Evolutionary conservation across 2,888 invertebrate genomes (phyloP).

Genomic region (Pristionchus exspectatus): DNA sequence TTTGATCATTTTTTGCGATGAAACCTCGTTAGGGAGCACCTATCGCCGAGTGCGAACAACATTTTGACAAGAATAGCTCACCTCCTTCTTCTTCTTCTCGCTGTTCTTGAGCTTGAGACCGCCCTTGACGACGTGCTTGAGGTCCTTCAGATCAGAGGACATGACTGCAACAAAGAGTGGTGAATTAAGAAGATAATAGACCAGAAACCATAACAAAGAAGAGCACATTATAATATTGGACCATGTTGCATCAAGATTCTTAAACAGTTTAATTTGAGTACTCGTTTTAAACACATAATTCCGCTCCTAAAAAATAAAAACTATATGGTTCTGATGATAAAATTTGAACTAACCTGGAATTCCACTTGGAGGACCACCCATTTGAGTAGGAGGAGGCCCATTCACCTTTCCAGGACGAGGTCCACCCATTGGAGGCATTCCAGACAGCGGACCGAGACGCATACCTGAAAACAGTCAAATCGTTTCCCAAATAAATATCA

Average conservation of each 20-base stretch:
- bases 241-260: no score
- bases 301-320: no score
- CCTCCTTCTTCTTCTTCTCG: conserved; percentile 65
- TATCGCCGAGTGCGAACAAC: no score
- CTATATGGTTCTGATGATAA: no score
- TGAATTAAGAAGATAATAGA: neutral
- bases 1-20: no score
- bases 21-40: no score
- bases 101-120: conserved; percentile 72
- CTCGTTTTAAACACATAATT: no score
- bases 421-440: conserved; percentile 53
- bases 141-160: conserved; percentile 57
- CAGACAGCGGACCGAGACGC: conserved; percentile 53
- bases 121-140: conserved; percentile 67
- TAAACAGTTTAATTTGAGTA: no score
- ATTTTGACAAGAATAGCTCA: neutral
- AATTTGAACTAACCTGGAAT: no score
- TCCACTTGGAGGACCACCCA: conserved; percentile 39
- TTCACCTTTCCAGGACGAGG: neutral
- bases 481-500: neutral
- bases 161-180: conserved; percentile 39
- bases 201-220: no score
- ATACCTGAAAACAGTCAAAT: neutral
- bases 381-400: conserved; percentile 17
- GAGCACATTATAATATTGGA: no score